Evolutionary conservation across 2,113 vertebrate species (phyloP).

Genomic region (Malurus cyaneus): DNA sequence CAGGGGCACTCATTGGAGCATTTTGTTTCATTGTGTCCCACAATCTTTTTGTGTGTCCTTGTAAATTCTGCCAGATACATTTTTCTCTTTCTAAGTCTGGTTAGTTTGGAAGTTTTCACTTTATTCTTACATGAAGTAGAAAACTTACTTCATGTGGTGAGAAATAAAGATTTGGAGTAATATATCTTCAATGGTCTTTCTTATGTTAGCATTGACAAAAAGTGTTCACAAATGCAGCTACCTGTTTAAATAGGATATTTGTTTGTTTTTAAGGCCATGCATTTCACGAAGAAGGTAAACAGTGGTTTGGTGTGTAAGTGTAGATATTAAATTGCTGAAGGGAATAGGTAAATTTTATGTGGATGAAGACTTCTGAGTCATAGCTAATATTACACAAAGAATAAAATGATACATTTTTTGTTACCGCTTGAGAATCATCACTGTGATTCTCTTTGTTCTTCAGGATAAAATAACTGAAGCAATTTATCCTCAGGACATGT

Average conservation of each 20-base stretch:
- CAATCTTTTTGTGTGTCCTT: background rate
- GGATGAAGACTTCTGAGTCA: background rate
- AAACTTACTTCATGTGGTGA: background rate
- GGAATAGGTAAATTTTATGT: background rate
- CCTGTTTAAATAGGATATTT: background rate
- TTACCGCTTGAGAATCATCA: slow-evolving; percentile 2
- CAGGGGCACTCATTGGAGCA: background rate
- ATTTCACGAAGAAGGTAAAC: background rate
- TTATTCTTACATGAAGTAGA: background rate
- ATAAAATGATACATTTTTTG: slow-evolving; percentile 8
- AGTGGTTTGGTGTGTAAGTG: background rate
- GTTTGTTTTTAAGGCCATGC: background rate
- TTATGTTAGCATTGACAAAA: background rate
- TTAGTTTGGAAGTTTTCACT: background rate
- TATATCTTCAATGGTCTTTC: background rate
- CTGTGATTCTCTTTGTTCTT: slow-evolving; percentile 6
- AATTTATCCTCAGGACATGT: slow-evolving; percentile 59
- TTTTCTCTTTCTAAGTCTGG: rapidly evolving
- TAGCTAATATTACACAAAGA: slow-evolving; percentile 1
- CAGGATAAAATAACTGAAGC: slow-evolving; percentile 64
- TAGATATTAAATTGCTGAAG: background rate
- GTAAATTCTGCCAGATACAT: background rate
- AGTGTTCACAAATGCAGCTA: background rate
- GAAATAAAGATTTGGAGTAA: background rate
- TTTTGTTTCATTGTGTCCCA: background rate